phyloP scores from a whole-genome alignment of 1,140 invertebrate species.

The Lanistes nyassanus region DNA sequence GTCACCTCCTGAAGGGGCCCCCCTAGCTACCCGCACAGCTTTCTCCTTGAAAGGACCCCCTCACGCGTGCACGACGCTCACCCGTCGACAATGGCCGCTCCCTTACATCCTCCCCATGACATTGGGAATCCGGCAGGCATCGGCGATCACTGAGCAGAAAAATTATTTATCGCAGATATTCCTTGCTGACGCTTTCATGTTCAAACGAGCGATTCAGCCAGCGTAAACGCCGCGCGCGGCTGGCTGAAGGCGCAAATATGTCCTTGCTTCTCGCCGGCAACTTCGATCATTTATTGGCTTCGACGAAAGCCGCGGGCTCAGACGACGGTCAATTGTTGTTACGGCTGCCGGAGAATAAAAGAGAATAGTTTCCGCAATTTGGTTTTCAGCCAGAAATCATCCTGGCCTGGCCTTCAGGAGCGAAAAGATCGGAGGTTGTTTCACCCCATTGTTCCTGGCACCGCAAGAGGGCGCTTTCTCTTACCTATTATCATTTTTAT shows the following conservation, averaged over 20 bases:
- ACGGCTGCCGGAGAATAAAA: no score
- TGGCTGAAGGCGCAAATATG: slow-evolving; percentile 27
- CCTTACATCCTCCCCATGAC: slow-evolving; percentile 17
- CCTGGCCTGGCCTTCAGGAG: no score
- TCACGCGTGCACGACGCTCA: slow-evolving; percentile 23
- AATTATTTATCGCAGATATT: slow-evolving; percentile 23
- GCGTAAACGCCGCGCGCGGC: slow-evolving; percentile 19
- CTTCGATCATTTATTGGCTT: slow-evolving; percentile 28
- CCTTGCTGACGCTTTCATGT: slow-evolving; percentile 13
- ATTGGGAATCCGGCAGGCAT: slow-evolving; percentile 21
- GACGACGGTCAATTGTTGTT: no score
- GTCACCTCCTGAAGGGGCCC: background rate
- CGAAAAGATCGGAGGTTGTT: no score
- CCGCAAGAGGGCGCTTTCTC: no score
- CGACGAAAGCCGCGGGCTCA: background rate
- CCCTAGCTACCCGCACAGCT: background rate
- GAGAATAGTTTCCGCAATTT: no score
- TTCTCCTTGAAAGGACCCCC: slow-evolving; percentile 13
- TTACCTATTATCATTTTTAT: no score
- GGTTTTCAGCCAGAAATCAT: no score
- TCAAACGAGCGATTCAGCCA: slow-evolving; percentile 1
- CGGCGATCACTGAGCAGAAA: slow-evolving; percentile 23
- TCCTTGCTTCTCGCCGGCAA: slow-evolving; percentile 17
- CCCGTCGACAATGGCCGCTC: slow-evolving; percentile 19
- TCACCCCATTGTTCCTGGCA: no score